Evolutionary conservation across 2,888 invertebrate genomes (phyloP), one percentile per base, ranked within the genome.

Genomic region (Conops quadrifasciatus): DNA sequence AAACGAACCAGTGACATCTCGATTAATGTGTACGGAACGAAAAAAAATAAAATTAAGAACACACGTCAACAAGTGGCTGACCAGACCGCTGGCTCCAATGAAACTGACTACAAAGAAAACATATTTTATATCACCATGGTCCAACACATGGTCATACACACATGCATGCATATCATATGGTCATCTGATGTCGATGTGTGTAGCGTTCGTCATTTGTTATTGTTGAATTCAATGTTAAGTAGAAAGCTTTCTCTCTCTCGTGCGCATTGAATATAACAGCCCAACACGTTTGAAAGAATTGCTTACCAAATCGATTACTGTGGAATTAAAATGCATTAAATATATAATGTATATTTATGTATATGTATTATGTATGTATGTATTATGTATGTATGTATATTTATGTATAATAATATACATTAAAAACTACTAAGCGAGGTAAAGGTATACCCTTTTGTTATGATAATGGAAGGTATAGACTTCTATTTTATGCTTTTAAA

Each of bases 1-100:
- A 84, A 78, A 76, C 84, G 84, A 72, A 81, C 77, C 63, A 84
- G 76, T 72, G 82, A 82, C 84, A 84, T 84, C 68, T 58, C 1
- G 26, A 58, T 28, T 24, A 80, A 53, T 26, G 30, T 13, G 36
- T 59, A 26, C 11, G 16, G n/a, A 26, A n/a, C 45, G 43, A 63
- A 58, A 15, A 58, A 2, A 53, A 53, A 53, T 53, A 21, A 21
- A 53, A 53, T 21, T 53, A 15, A 58, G 9, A 19, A 5, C 26
- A 59, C 49, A 30, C 60, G 51, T 28, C 24, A 56, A 30, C 24
- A 63, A 74, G 60, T 73, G 74, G 75, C 73, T 71, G 70, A 70
- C 64, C 65, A 30, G 1, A 77, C 77, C 78, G 77, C 75, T 79
- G 80, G 81, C 77, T 79, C 75, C 75, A 80, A 77, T 79, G 79